Conservation (phyloP, 2,113 vertebrate genomes). For the Condylura cristata region DNA sequence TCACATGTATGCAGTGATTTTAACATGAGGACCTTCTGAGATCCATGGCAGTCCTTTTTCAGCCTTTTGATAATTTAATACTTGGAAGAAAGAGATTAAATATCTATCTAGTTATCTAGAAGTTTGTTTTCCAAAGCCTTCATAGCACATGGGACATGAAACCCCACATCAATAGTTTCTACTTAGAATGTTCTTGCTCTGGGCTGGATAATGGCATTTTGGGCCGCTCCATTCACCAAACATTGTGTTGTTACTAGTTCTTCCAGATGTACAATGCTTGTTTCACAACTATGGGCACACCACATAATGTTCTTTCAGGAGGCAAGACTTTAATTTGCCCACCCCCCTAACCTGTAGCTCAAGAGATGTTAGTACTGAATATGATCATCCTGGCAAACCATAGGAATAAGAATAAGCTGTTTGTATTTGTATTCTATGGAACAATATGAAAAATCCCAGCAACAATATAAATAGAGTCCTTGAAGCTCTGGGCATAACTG, state of each 20-base stretch:
- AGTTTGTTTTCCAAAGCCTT: background rate
- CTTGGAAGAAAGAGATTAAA: constrained; percentile 2
- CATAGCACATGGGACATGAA: background rate
- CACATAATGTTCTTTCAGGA: background rate
- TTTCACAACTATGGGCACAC: background rate
- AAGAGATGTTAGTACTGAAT: background rate
- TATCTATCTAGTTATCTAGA: background rate
- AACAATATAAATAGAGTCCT: background rate
- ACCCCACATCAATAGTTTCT: constrained; percentile 11
- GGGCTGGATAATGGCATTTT: background rate
- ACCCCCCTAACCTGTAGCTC: background rate
- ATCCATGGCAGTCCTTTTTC: background rate
- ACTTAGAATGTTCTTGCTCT: constrained; percentile 32
- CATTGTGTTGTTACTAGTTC: background rate
- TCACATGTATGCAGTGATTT: background rate
- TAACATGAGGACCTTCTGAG: background rate
- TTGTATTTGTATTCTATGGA: background rate
- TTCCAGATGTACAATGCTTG: background rate
- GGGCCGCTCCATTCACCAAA: background rate
- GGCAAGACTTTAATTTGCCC: background rate
- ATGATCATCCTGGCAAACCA: background rate
- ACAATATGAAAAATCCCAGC: background rate
- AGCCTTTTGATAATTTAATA: background rate
- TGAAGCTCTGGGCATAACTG: constrained; percentile 4
- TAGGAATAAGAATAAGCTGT: background rate